Percentiles rank a stretch among this genome's conserved stretches.
phyloP scores from a whole-genome alignment of 92 coral and sea anemone genomes.

The Porites cylindrica region DNA sequence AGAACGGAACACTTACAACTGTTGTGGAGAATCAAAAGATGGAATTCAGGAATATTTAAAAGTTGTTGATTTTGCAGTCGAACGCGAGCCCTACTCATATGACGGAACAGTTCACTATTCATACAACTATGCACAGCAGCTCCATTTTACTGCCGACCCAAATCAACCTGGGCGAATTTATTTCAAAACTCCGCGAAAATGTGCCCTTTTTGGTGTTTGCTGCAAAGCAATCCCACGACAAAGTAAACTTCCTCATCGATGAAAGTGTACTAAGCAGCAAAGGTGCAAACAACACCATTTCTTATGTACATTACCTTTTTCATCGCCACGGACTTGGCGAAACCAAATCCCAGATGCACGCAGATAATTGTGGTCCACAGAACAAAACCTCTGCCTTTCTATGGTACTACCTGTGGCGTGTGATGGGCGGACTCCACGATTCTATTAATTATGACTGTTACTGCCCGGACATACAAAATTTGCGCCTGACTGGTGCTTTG shows the following conservation, averaged over 20 bases:
- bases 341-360: conserved; percentile 55
- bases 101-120: conserved; percentile 60
- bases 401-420: conserved; percentile 53
- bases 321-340: conserved; percentile 56
- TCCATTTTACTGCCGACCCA: conserved; percentile 52
- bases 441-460: conserved; percentile 25
- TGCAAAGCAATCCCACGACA: conserved; percentile 68
- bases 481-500: conserved; percentile 77
- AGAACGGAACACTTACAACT: conserved; percentile 32
- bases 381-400: conserved; percentile 54
- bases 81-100: conserved; percentile 52
- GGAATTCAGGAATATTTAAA: background rate
- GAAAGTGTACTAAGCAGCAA: conserved; percentile 58
- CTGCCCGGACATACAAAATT: conserved; percentile 67
- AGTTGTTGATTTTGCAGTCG: conserved; percentile 2
- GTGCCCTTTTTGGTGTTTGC: conserved; percentile 58
- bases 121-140: conserved; percentile 74
- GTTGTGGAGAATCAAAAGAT: conserved; percentile 34
- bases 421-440: conserved; percentile 28
- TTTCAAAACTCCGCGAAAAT: conserved; percentile 62
- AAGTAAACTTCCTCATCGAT: conserved; percentile 59
- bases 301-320: conserved; percentile 54
- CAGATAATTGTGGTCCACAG: conserved; percentile 66
- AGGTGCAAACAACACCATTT: conserved; percentile 60
- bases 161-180: conserved; percentile 66